phyloP scores from a whole-genome alignment of 2,888 invertebrate genomes.

The Cheilosia urbana region DNA sequence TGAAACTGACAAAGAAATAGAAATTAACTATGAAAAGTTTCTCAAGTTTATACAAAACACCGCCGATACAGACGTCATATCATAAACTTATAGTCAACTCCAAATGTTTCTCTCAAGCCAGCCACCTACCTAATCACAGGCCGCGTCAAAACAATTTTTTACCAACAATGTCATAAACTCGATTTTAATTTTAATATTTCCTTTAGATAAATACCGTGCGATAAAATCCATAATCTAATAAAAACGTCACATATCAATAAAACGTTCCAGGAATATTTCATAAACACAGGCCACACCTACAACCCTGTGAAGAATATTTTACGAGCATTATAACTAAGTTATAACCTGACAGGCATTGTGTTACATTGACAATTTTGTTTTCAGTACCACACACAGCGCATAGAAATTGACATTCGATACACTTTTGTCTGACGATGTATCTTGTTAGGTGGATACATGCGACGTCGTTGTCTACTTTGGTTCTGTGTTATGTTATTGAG shows the following conservation, averaged over 20 bases:
- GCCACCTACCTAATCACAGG: no score
- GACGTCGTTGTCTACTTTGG: background rate
- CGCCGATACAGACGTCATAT: background rate
- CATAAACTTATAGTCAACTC: background rate
- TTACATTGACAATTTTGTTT: conserved; percentile 5
- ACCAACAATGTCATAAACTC: conserved; percentile 38
- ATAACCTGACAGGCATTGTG: conserved; percentile 23
- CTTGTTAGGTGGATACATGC: background rate
- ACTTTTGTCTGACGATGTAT: conserved; percentile 21
- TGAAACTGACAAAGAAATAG: no score
- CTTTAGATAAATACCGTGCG: conserved; percentile 2
- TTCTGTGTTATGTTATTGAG: background rate
- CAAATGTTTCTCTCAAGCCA: no score
- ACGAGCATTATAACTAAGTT: conserved; percentile 34
- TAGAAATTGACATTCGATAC: conserved; percentile 54
- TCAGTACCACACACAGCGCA: conserved; percentile 54
- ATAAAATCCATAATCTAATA: conserved; percentile 54
- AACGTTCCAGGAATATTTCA: conserved; percentile 24
- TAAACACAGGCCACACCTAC: conserved; percentile 46
- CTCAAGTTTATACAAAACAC: no score
- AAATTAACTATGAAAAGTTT: no score
- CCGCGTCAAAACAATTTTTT: conserved; percentile 16
- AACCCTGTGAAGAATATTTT: conserved; percentile 32
- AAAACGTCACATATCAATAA: conserved; percentile 47
- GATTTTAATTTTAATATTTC: conserved; percentile 4